Evolutionary conservation across 2,888 invertebrate genomes (phyloP), one percentile per base, ranked within the genome.

Genomic region (Xylocampa areola): DNA sequence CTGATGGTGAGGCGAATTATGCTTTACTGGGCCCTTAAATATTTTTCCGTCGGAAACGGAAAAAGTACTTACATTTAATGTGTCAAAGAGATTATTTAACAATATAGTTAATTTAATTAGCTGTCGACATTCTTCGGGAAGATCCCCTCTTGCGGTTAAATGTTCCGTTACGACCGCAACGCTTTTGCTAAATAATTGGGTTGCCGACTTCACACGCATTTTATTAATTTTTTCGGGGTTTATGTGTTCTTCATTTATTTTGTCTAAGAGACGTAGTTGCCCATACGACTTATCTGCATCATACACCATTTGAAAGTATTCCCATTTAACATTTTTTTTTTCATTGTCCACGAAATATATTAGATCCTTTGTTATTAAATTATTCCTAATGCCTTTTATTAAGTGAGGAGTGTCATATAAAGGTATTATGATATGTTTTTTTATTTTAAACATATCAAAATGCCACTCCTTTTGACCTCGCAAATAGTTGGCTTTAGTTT

Each of bases 311-410:
- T 75, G 44, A 5, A 60, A 71, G 52, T 72, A 73, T n/a, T 75
- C 63, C 76, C 73, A 77, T 39, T 76, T 79, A 0, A 76, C 32
- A 21, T 48, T 36, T 64, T 77, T 76, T 36, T 45, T 35, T 40
- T 62, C 49, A 14, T 65, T 39, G 8, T 61, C 44, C 2, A 59
- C 44, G 1, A 50, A 47, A 39, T 72, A 76, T 4, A 6, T 33
- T 7, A 76, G 3, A 36, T 77, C 54, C 58, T 77, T 76, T 0
- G 53, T 73, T 4, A 73, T 5, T 1, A 72, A 39, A 54, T 75
- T 76, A 29, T 77, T 79, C 25, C 73, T 23, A 1, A 76, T 7
- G 4, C 76, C 76, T 58, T 79, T 78, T 11, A 79, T 30, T 6
- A 77, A 17, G 54, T 78, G 76, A 13, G 79, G 75, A 8, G 44